Conservation (phyloP, 2,113 vertebrate species). For the Anarhynchus alexandrinus region DNA sequence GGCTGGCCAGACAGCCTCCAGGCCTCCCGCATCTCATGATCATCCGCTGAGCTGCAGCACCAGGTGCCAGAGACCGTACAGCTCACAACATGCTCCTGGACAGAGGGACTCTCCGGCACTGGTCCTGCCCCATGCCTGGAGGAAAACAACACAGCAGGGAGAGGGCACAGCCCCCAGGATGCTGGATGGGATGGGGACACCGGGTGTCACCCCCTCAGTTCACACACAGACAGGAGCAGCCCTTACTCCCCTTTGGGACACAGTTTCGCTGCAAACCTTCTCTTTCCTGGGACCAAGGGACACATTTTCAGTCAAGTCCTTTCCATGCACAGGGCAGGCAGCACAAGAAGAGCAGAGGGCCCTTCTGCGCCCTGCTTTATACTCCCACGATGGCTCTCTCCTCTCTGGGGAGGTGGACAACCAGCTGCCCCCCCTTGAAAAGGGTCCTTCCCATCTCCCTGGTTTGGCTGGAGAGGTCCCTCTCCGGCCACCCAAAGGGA, state of each 20-base stretch:
- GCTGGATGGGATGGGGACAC: not conserved
- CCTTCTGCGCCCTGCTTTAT: not conserved
- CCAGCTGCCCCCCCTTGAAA: not conserved
- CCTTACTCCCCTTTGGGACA: not conserved
- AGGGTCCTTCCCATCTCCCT: not conserved
- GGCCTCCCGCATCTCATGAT: not conserved
- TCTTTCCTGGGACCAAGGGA: not conserved
- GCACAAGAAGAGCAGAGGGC: no score
- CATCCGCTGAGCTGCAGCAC: not conserved
- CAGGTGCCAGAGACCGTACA: fast-evolving
- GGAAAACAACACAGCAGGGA: not conserved
- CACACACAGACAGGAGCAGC: not conserved
- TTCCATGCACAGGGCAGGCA: no score
- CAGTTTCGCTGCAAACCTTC: not conserved
- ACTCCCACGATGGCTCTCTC: fast-evolving
- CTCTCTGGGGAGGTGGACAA: not conserved
- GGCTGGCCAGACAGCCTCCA: not conserved
- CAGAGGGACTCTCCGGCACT: fast-evolving
- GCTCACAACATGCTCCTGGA: not conserved
- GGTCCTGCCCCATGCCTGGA: not conserved
- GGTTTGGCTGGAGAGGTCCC: fast-evolving
- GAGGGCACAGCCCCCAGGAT: not conserved
- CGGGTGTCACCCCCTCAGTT: not conserved
- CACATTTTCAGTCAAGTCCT: fast-evolving
- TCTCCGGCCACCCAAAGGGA: not conserved